Conservation (phyloP, 1,140 invertebrate genomes). For the Latrodectus geometricus region DNA sequence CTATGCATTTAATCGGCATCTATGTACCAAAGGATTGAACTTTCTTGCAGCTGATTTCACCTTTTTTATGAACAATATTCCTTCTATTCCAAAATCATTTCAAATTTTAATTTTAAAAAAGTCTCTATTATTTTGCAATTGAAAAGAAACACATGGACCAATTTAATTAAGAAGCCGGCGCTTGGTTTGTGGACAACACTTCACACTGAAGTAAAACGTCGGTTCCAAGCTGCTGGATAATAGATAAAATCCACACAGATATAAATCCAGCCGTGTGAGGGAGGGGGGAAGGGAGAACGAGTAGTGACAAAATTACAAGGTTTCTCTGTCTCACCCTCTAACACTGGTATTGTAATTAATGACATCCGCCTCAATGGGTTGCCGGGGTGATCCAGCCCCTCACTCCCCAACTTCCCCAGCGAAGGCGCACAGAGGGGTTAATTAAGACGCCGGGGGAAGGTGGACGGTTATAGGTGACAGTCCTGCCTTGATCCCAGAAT, state of each 20-base stretch:
- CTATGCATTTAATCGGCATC: too few relatives aligned
- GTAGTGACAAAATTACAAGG: constrained; percentile 46
- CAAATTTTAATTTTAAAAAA: too few relatives aligned
- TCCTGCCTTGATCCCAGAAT: constrained; percentile 13
- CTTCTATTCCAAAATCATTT: too few relatives aligned
- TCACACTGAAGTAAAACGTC: too few relatives aligned
- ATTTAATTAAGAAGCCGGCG: too few relatives aligned
- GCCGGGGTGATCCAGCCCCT: background rate
- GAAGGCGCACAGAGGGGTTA: constrained; percentile 26
- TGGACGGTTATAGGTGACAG: constrained; percentile 4
- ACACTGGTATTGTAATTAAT: constrained; percentile 31
- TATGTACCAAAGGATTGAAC: too few relatives aligned
- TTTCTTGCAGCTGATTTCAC: too few relatives aligned
- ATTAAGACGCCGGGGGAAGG: constrained; percentile 21
- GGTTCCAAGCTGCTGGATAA: background rate
- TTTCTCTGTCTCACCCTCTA: constrained; percentile 10
- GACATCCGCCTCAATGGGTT: constrained; percentile 35
- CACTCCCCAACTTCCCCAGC: background rate
- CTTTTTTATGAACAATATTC: too few relatives aligned
- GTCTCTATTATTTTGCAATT: too few relatives aligned
- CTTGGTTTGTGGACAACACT: too few relatives aligned
- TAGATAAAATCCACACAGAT: background rate
- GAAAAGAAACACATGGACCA: too few relatives aligned
- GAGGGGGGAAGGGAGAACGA: constrained; percentile 12
- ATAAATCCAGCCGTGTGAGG: constrained; percentile 29